These are phyloP conservation scores for Ctenopoma kingsleyae DNA, from an alignment of 2,797 vertebrate genomes.

Conservation along the genomic window DNA sequence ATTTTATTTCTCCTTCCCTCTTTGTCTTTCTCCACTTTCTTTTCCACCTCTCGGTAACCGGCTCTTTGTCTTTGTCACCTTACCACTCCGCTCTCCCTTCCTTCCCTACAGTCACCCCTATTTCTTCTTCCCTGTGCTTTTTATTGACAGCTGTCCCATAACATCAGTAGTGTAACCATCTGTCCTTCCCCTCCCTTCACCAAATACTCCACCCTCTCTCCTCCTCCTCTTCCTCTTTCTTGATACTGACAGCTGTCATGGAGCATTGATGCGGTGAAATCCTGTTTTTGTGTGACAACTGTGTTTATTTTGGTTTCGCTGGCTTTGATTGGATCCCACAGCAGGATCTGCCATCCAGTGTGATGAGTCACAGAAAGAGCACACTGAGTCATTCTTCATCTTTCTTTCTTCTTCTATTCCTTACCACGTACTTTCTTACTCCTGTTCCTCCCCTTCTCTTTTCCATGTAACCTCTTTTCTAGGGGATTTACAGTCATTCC, in stretches of 20 bases:
- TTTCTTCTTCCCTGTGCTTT: constrained; percentile 34
- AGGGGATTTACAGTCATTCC: constrained; percentile 29
- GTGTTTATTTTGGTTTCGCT: constrained; percentile 50
- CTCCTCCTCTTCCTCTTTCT: constrained; percentile 18
- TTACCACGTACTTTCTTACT: constrained; percentile 8
- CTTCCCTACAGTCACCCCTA: constrained; percentile 37
- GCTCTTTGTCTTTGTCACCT: constrained; percentile 53
- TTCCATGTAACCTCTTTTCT: neutral
- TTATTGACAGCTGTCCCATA: constrained; percentile 71
- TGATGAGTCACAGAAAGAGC: constrained; percentile 54
- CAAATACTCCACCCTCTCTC: constrained; percentile 27
- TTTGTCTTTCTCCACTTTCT: constrained; percentile 36
- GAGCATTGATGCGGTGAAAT: constrained; percentile 23
- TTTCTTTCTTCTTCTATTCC: constrained; percentile 2
- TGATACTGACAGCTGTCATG: constrained; percentile 69
- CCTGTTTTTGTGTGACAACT: constrained; percentile 45
- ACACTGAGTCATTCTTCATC: constrained; percentile 26
- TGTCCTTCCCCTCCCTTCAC: constrained; percentile 34
- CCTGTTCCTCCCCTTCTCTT: neutral
- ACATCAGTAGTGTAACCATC: constrained; percentile 52
- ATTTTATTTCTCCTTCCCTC: constrained; percentile 45
- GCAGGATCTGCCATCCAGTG: constrained; percentile 23
- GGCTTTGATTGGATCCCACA: constrained; percentile 54
- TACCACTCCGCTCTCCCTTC: constrained; percentile 2
- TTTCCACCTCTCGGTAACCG: constrained; percentile 32